These are phyloP conservation scores for Drosophila lacertosa DNA, from an alignment of 1,140 invertebrate species.

Conservation along the genomic window DNA sequence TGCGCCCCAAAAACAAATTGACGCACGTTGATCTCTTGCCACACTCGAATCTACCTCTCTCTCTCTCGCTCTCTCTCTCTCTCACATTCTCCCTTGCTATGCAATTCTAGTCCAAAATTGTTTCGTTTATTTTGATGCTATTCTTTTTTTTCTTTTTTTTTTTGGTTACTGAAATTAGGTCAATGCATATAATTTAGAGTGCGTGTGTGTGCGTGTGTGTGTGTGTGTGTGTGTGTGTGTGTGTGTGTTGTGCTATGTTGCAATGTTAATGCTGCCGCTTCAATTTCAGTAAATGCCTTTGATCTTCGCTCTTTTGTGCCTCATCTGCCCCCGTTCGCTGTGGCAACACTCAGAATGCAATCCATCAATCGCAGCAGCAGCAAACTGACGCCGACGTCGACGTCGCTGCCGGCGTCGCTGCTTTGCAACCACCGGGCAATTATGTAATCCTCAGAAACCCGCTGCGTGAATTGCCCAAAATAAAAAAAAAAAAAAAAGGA, in stretches of 20 bases:
- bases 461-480: constrained; percentile 42
- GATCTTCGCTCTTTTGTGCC: constrained; percentile 60
- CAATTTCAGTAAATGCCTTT: constrained; percentile 59
- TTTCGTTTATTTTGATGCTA: constrained; percentile 38
- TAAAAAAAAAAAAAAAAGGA: neutral
- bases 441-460: constrained; percentile 59
- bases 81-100: constrained; percentile 10
- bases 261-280: constrained; percentile 54
- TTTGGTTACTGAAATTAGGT: constrained; percentile 63
- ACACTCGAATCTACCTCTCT: neutral
- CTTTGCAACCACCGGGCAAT: constrained; percentile 64
- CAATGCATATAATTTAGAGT: constrained; percentile 68
- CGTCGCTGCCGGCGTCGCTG: neutral
- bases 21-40: constrained; percentile 21
- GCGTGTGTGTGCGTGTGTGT: constrained; percentile 26
- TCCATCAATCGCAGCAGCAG: constrained; percentile 64
- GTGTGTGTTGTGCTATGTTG: constrained; percentile 58
- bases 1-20: constrained; percentile 16
- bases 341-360: constrained; percentile 77
- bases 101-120: constrained; percentile 61
- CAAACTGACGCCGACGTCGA: constrained; percentile 15
- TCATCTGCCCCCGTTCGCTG: constrained; percentile 29
- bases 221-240: constrained; percentile 22
- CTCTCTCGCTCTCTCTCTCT: neutral
- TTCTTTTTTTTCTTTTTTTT: constrained; percentile 13